These are phyloP conservation scores for Phyllotreta cruciferae DNA, from an alignment of 2,888 invertebrate genomes.

Conservation along the genomic window DNA sequence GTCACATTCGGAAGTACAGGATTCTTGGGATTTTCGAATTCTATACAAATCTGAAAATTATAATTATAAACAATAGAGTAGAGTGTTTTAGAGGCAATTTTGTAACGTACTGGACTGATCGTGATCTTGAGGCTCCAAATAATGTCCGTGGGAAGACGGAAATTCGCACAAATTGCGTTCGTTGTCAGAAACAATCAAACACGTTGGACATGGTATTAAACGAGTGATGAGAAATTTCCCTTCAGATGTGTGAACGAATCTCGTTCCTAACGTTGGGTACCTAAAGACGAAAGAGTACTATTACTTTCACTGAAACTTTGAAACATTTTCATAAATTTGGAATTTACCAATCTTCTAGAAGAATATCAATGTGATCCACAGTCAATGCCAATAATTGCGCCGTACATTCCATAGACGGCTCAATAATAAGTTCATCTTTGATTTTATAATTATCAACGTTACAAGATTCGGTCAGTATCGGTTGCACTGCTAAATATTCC, in stretches of 20 bases:
- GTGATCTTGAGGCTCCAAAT: constrained; percentile 35
- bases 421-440: constrained; percentile 67
- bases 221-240: constrained; percentile 94
- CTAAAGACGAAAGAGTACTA: constrained; percentile 10
- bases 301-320: background rate
- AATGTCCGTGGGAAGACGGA: constrained; percentile 31
- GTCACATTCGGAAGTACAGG: constrained; percentile 82
- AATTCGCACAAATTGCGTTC: constrained; percentile 37
- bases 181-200: constrained; percentile 63
- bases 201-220: constrained; percentile 90
- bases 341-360: constrained; percentile 93
- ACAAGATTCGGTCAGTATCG: constrained; percentile 52
- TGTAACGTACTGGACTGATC: constrained; percentile 30
- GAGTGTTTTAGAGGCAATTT: background rate
- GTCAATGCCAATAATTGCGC: constrained; percentile 85
- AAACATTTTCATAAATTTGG: background rate
- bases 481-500: constrained; percentile 67
- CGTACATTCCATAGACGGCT: constrained; percentile 80
- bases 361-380: constrained; percentile 94
- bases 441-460: constrained; percentile 49
- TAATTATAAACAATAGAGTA: background rate
- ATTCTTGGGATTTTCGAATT: constrained; percentile 71
- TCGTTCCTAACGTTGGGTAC: constrained; percentile 89
- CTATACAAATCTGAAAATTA: constrained; percentile 43
- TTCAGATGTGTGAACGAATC: constrained; percentile 97